Evolutionary conservation across 2,888 invertebrate species (phyloP).

Genomic region (Anodontia alba): DNA sequence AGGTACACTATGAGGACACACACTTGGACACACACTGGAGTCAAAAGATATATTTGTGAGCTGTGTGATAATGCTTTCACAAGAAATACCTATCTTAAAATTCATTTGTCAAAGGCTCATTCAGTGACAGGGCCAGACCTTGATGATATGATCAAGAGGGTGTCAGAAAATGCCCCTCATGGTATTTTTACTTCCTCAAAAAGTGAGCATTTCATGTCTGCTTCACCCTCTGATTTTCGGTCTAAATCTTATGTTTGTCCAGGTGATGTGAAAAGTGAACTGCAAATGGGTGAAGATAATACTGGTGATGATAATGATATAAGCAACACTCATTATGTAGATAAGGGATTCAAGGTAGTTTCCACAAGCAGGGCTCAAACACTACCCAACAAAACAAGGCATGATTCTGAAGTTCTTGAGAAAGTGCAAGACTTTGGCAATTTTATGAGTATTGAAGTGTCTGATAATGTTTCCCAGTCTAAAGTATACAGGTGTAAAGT

Average conservation of each 20-base stretch:
- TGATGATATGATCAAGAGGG: slow-evolving; percentile 6
- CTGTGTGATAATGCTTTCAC: not conserved
- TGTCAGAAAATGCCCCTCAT: not conserved
- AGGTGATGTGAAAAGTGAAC: too few species aligned
- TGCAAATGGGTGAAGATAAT: not conserved
- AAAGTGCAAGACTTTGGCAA: not conserved
- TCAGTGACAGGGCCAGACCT: not conserved
- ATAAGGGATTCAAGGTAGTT: too few species aligned
- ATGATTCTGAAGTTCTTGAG: not conserved
- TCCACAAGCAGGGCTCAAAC: too few species aligned
- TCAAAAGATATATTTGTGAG: not conserved
- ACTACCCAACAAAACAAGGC: too few species aligned
- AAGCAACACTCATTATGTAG: too few species aligned
- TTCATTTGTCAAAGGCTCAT: not conserved
- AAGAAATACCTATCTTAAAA: not conserved
- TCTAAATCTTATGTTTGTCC: not conserved
- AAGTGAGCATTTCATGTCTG: not conserved
- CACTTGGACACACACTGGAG: not conserved
- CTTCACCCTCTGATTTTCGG: not conserved
- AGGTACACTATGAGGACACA: slow-evolving; percentile 11
- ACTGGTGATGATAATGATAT: not conserved
- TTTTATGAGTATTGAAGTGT: not conserved
- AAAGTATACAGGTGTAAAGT: slow-evolving; percentile 9
- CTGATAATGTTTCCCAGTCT: not conserved
- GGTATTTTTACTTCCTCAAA: not conserved